Base-by-base conservation (phyloP, 2,888 invertebrate species). In the Drosophila melanosoma region DNA sequence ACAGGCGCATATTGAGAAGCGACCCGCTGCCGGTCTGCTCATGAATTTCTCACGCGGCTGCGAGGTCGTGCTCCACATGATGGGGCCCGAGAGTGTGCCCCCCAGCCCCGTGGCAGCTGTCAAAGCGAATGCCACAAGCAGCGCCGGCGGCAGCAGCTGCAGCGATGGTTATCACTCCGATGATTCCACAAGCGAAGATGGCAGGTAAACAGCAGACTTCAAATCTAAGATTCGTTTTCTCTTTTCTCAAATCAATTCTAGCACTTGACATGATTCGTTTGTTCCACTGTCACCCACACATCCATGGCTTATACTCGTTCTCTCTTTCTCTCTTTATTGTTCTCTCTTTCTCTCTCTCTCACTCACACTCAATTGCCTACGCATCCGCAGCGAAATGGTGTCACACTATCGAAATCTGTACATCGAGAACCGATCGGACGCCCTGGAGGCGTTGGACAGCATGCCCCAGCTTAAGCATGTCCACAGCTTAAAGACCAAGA, bases 401-500 rank as follows among this genome's bases (percentile, higher is more conserved):
- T 95, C 96, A 62, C 95, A 96, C 89, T 99, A 98, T 93, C 96
- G 96, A 40, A 95, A 96, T 74, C 95, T 99, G 70, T 99, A 98
- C 94, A 95, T 96, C 59, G 96, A 97, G 84, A 97, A 96, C 38
- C 95, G 98, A 66, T 96, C 97, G 68, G 97, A 98, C 87, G 96
- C 97, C 1, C 94, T 98, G 85, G 97, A 98, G 83, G 97, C 98
- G 12, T 94, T 99, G 71, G 96, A 97, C 83, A 95, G 95, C 36
- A 94, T 99, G 69, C 95, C 96, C 12, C 96, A 97, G 77, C 95
- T 99, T 66, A 95, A 95, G 64, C 96, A 97, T 80, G 97, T 97
- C 17, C 96, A 97, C 70, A 97, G 98, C 90, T 95, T 99, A 79
- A 99, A 99, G 94, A 96, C 96, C 88, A 99, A 99, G 94, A 97